A percentile compares a stretch with the other conserved stretches of the same genome.
Evolutionary conservation across 2,113 vertebrate genomes (phyloP).

Genomic region (Rhipidura dahli): DNA sequence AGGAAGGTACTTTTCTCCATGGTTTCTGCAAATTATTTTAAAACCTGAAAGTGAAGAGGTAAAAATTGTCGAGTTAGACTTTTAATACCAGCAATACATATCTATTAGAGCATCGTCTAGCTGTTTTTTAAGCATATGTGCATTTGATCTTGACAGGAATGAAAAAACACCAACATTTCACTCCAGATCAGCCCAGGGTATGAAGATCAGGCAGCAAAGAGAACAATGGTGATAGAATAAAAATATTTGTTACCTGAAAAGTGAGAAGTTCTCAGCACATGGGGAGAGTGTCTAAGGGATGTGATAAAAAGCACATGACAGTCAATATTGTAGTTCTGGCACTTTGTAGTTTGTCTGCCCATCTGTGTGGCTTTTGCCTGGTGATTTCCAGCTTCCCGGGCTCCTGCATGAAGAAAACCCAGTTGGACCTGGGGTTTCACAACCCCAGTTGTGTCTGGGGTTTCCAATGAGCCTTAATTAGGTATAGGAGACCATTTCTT

Average conservation of each 20-base stretch:
- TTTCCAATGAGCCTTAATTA: neutral
- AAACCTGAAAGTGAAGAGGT: neutral
- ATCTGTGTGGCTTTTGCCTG: neutral
- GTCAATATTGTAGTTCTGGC: neutral
- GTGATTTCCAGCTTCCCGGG: neutral
- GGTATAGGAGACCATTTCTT: neutral
- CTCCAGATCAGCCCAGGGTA: constrained; percentile 43
- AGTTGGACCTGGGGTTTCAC: no score
- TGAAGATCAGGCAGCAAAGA: constrained; percentile 50
- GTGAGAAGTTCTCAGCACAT: neutral
- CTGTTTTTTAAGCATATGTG: constrained; percentile 25
- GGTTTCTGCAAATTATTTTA: neutral
- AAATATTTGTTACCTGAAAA: neutral
- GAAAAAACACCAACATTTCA: constrained; percentile 23
- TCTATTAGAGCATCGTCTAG: neutral
- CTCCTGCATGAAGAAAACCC: neutral
- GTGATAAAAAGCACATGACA: neutral
- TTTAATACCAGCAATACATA: neutral
- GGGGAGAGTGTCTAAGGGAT: neutral
- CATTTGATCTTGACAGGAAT: constrained; percentile 33
- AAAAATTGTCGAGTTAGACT: neutral
- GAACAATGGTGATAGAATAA: neutral
- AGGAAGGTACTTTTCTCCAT: neutral
- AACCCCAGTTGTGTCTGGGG: neutral
- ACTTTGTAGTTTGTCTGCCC: neutral